Percentiles rank a stretch among this genome's conserved stretches.
These are phyloP conservation scores for Hippocampus mohnikei DNA, from an alignment of 2,113 vertebrate species.

Conservation along the genomic window DNA sequence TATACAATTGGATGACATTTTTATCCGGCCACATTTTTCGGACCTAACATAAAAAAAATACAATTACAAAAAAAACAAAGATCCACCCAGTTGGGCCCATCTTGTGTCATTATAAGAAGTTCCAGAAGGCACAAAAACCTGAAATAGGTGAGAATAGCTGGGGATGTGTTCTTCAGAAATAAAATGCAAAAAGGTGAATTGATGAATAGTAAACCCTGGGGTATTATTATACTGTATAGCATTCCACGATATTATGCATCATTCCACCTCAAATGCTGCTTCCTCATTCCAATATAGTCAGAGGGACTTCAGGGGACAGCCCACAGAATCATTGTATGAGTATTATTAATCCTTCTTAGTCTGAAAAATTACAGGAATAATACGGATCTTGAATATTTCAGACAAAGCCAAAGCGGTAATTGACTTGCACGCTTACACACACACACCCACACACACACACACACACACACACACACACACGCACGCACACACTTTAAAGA, in stretches of 20 bases:
- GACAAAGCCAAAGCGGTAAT: conserved; percentile 20
- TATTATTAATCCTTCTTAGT: conserved; percentile 73
- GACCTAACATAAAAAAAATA: too few relatives aligned
- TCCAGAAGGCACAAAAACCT: not conserved
- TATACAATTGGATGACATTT: too few relatives aligned
- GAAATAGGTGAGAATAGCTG: too few relatives aligned
- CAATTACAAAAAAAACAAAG: too few relatives aligned
- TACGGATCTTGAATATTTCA: conserved; percentile 73
- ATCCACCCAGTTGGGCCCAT: not conserved
- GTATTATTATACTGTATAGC: not conserved
- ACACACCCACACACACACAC: not conserved
- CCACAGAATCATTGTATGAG: conserved; percentile 57
- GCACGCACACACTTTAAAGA: conserved; percentile 12
- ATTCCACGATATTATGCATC: conserved; percentile 55
- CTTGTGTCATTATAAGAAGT: not conserved
- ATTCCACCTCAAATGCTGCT: conserved; percentile 66
- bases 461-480: conserved; percentile 37
- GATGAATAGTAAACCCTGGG: not conserved
- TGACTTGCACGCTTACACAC: conserved; percentile 14
- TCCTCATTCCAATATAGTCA: conserved; percentile 41
- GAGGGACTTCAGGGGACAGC: conserved; percentile 43
- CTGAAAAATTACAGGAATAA: conserved; percentile 75
- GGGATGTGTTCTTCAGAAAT: too few relatives aligned
- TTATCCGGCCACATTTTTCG: too few relatives aligned
- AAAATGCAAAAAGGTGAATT: too few relatives aligned